Conservation (phyloP, 1,140 invertebrate genomes). For the Trigoniulus corallinus region DNA sequence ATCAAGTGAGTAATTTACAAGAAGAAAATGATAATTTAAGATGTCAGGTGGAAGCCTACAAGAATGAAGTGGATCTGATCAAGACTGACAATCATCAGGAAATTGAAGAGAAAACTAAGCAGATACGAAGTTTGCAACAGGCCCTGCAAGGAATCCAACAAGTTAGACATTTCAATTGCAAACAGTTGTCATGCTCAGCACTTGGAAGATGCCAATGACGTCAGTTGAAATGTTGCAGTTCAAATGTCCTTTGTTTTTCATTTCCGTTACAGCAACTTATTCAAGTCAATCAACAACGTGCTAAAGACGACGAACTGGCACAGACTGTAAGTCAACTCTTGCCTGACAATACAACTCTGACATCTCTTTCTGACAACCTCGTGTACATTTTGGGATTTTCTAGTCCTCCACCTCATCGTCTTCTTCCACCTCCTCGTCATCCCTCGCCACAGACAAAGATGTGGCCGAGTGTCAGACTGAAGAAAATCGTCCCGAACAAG, state of each 20-base stretch:
- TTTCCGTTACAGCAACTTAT: slow-evolving; percentile 35
- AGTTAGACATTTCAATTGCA: slow-evolving; percentile 27
- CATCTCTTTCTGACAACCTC: no score
- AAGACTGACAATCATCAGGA: slow-evolving; percentile 46
- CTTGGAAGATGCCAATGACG: no score
- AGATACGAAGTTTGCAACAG: slow-evolving; percentile 52
- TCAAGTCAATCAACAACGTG: slow-evolving; percentile 41
- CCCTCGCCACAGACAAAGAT: no score
- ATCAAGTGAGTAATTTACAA: slow-evolving; percentile 24
- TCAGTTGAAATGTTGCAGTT: no score
- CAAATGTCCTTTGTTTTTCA: neutral
- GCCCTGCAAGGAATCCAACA: slow-evolving; percentile 62
- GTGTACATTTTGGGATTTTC: no score
- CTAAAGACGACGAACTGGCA: slow-evolving; percentile 38
- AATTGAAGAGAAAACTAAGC: slow-evolving; percentile 47
- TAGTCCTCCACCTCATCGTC: no score
- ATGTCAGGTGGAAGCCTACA: slow-evolving; percentile 84
- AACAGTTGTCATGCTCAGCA: no score
- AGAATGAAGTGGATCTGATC: slow-evolving; percentile 62
- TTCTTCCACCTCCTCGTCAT: no score
- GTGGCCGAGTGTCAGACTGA: no score
- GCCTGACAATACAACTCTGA: no score
- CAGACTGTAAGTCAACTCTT: slow-evolving; percentile 10
- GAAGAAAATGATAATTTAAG: slow-evolving; percentile 79
- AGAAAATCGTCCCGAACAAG: no score